Base-by-base conservation (phyloP, 2,888 invertebrate genomes). In the Automeris io region DNA sequence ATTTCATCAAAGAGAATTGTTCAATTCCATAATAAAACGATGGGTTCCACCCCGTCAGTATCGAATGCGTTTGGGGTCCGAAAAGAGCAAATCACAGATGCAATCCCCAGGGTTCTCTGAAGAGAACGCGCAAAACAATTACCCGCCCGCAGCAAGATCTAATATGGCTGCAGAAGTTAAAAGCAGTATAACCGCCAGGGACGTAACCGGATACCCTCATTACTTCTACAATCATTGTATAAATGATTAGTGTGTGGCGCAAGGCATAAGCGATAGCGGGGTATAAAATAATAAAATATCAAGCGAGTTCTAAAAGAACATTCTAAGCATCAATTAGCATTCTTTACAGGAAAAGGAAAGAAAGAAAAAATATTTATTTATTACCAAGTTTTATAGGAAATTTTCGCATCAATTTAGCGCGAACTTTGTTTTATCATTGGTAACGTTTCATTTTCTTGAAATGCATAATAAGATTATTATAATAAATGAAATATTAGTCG, bases 181-280 rank as follows among this genome's bases (percentile, higher is more conserved):
- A 63, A 70, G 65, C 68, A 62, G 50, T 64, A 42, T 43, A 49
- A 36, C 53, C 74, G 54, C 66, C 37, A 38, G 60, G 70, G 76
- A 61, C 31, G 79, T 57, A 70, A 79, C 69, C 50, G 46, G 76
- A 78, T 76, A 74, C 59, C 48, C 66, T 76, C 75, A 73, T 77
- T 77, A 72, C 59, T 56, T 45, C 61, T 49, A 53, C 59, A 68
- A 68, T 67, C 61, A 60, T 55, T 57, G 57, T 49, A 54, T 57
- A 54, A 60, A 61, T 57, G 50, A 48, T 55, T 45, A 35, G 43
- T 38, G 39, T 44, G 41, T 49, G 37, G 37, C 31, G 5, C 29
- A 37, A 37, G 19, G 9, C 4, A 19, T 29, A 18, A 9, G n/a
- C 19, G 3, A 5, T 29, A 16, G n/a, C 9, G 9, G 29, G 9